Evolutionary conservation across 1,140 invertebrate species (phyloP).

Genomic region (Drosophila sechellia): DNA sequence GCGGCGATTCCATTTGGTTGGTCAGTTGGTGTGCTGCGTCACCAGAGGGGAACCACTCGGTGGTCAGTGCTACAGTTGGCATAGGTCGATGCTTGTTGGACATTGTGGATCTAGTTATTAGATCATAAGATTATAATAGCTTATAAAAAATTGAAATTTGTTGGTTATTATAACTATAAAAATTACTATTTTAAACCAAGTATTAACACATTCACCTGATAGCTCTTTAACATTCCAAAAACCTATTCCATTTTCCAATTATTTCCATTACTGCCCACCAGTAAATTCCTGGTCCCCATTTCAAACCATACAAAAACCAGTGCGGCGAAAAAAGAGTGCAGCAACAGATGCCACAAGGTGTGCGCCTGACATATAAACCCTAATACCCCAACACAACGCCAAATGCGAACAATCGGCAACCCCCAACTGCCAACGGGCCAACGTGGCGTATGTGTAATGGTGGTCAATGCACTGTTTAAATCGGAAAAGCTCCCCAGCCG

Average conservation of each 20-base stretch:
- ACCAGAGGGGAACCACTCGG: slow-evolving; percentile 46
- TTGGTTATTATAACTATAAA: too few relatives aligned
- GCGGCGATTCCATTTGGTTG: slow-evolving; percentile 27
- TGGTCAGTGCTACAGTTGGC: slow-evolving; percentile 44
- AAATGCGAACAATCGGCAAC: slow-evolving; percentile 6
- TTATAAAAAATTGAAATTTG: too few relatives aligned
- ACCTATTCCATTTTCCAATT: not conserved
- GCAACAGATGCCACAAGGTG: slow-evolving; percentile 45
- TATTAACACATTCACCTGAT: too few relatives aligned
- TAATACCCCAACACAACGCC: slow-evolving; percentile 56
- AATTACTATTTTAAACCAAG: too few relatives aligned
- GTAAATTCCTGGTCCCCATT: not conserved
- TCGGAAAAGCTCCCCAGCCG: slow-evolving; percentile 31
- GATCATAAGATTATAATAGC: too few relatives aligned
- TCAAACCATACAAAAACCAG: slow-evolving; percentile 14
- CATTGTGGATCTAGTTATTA: not conserved
- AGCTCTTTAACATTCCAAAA: not conserved
- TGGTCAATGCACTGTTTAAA: slow-evolving; percentile 61
- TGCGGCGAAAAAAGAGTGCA: slow-evolving; percentile 1
- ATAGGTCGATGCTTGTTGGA: not conserved
- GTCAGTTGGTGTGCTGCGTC: slow-evolving; percentile 10
- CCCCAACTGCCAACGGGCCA: slow-evolving; percentile 13
- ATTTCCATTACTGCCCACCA: not conserved
- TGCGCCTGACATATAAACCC: slow-evolving; percentile 73
- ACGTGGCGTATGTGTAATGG: slow-evolving; percentile 67